These are phyloP conservation scores for Hypomesus transpacificus DNA, from an alignment of 2,113 vertebrate species.

Conservation along the genomic window DNA sequence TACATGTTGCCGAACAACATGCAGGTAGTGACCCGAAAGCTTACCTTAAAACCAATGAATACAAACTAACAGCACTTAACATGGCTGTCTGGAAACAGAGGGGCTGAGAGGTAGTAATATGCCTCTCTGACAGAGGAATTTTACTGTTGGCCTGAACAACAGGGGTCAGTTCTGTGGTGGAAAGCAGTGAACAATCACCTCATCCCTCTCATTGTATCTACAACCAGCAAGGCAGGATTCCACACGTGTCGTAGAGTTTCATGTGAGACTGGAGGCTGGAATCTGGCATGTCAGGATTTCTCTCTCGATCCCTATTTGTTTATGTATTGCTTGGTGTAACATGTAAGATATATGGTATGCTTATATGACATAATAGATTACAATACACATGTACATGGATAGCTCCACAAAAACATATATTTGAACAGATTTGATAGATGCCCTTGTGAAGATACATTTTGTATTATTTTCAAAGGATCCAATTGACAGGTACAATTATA, in stretches of 20 bases:
- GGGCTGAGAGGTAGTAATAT: slow-evolving; percentile 6
- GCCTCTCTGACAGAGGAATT: slow-evolving; percentile 35
- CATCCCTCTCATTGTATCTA: slow-evolving; percentile 37
- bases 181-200: slow-evolving; percentile 36
- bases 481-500: too few relatives aligned
- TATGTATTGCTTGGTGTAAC: too few relatives aligned
- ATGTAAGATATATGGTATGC: too few relatives aligned
- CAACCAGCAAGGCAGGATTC: slow-evolving; percentile 52
- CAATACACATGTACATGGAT: too few relatives aligned
- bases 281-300: slow-evolving; percentile 59
- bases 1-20: too few relatives aligned
- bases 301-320: not conserved
- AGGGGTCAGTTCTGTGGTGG: slow-evolving; percentile 41
- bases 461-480: too few relatives aligned
- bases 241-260: slow-evolving; percentile 41
- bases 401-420: too few relatives aligned
- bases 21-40: not conserved
- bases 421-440: too few relatives aligned
- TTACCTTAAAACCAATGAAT: not conserved
- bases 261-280: slow-evolving; percentile 42
- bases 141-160: slow-evolving; percentile 23
- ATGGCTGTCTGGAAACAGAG: slow-evolving; percentile 24
- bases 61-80: not conserved
- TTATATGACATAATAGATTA: too few relatives aligned
- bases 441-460: too few relatives aligned